These are phyloP conservation scores for Carabus problematicus DNA, from an alignment of 2,888 invertebrate genomes.

Conservation along the genomic window DNA sequence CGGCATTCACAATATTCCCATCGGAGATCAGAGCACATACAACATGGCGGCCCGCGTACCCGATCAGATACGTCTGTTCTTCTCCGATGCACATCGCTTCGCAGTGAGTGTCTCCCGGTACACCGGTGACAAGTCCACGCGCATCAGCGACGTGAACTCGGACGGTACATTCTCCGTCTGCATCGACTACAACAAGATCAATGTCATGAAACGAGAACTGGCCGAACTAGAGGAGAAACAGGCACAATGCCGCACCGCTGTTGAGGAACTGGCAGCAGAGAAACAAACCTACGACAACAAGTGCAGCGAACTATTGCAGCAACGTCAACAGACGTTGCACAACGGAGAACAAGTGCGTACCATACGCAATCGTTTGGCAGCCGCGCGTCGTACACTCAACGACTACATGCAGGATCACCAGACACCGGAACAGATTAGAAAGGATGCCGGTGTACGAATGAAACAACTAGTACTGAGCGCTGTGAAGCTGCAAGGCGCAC, in stretches of 20 bases:
- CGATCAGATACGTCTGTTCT: slow-evolving; percentile 65
- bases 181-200: slow-evolving; percentile 64
- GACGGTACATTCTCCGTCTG: slow-evolving; percentile 66
- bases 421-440: slow-evolving; percentile 51
- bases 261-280: slow-evolving; percentile 54
- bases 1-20: slow-evolving; percentile 72
- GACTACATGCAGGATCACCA: slow-evolving; percentile 46
- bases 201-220: slow-evolving; percentile 52
- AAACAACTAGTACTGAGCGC: background rate
- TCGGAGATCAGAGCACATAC: slow-evolving; percentile 71
- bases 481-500: slow-evolving; percentile 42
- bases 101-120: slow-evolving; percentile 69
- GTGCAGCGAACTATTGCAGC: slow-evolving; percentile 45
- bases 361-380: slow-evolving; percentile 47
- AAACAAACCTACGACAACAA: slow-evolving; percentile 26
- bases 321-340: slow-evolving; percentile 47
- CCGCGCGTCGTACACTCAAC: slow-evolving; percentile 46
- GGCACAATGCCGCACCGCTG: slow-evolving; percentile 47
- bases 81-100: slow-evolving; percentile 71
- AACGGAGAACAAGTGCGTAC: slow-evolving; percentile 45
- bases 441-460: slow-evolving; percentile 50
- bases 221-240: slow-evolving; percentile 47
- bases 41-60: slow-evolving; percentile 68
- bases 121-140: slow-evolving; percentile 67
- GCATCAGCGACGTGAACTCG: slow-evolving; percentile 63